Evolutionary conservation across 1,140 invertebrate species (phyloP), one percentile per base, ranked within the genome.

Genomic region (Eueides isabella): DNA sequence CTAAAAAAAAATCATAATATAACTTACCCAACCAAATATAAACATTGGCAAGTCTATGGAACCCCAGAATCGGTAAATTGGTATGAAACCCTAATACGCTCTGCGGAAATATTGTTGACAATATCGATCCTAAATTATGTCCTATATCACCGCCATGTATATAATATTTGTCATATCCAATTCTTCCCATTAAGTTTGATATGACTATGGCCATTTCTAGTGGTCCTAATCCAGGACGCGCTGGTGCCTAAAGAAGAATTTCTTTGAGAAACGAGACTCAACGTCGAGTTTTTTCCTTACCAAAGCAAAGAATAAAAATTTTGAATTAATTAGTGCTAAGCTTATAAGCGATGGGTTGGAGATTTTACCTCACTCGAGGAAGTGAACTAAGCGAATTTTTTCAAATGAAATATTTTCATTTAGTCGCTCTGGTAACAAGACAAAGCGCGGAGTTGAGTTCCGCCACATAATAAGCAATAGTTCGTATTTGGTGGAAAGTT

Each of bases 81-180:
- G 85, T 90, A 55, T 93, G 91, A 69, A 95, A 94, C 23, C 94
- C 97, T 77, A 95, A 80, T 2, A 97, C 94, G 48, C 95, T 95
- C 26, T 97, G 92, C 0, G 97, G 96, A 81, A 95, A 98, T 0
- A 97, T 72, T 1, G 92, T 92, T 5, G 95, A 95, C 85, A 98
- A 91, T 70, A 92, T 83, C 0, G 93, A 80, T 0, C 94, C 94
- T 48, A 98, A 94, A 0, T 94, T 2, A 19, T 95, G 85, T 3
- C 97, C 97, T 94, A 96, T 95, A 83, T 98, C 98, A 2, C 97
- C 97, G 3, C 98, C 97, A 88, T 98, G 98, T 0, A 96, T 88
- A 55, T 97, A 96, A 87, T 96, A 99, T 77, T 95, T 95, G 0
- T 96, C 77, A 82, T 95, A 94, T 0, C 97, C 97, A 2, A 99